Percentiles rank a stretch among this genome's conserved stretches.
Conservation (phyloP, 2,797 vertebrate genomes). For the Anabacerthia variegaticeps region DNA sequence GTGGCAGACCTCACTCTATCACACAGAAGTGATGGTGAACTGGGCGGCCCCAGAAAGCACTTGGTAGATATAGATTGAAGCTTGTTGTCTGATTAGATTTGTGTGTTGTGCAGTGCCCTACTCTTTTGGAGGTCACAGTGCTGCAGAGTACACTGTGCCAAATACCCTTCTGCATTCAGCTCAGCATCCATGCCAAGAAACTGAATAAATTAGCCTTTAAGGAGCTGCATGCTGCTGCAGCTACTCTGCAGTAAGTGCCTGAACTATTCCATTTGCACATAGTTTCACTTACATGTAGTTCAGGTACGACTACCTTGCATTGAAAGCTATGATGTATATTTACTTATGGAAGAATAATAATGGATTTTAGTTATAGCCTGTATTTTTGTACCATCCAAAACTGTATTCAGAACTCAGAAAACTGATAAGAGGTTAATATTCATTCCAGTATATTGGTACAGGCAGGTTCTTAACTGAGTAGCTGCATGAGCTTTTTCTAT, state of each 20-base stretch:
- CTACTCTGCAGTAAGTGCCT: not conserved
- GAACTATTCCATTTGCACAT: not conserved
- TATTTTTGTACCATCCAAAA: not conserved
- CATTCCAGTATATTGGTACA: not conserved
- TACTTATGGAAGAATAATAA: not conserved
- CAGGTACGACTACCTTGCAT: not conserved
- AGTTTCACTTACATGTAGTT: not conserved
- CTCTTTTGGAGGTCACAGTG: not conserved
- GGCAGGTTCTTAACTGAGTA: not conserved
- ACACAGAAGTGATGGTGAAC: not conserved
- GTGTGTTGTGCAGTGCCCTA: accelerated
- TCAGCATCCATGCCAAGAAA: not conserved
- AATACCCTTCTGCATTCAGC: not conserved
- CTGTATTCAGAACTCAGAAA: not conserved
- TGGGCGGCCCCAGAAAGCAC: not conserved
- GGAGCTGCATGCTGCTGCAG: not conserved
- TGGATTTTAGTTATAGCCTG: not conserved
- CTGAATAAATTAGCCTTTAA: not conserved
- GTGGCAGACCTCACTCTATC: not conserved
- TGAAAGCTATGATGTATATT: not conserved
- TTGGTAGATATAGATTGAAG: not conserved
- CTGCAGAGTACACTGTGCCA: not conserved
- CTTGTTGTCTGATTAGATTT: not conserved
- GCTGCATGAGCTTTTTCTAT: not conserved
- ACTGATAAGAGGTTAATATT: not conserved